Conservation (phyloP, 1,140 invertebrate species). For the Periplaneta americana region DNA sequence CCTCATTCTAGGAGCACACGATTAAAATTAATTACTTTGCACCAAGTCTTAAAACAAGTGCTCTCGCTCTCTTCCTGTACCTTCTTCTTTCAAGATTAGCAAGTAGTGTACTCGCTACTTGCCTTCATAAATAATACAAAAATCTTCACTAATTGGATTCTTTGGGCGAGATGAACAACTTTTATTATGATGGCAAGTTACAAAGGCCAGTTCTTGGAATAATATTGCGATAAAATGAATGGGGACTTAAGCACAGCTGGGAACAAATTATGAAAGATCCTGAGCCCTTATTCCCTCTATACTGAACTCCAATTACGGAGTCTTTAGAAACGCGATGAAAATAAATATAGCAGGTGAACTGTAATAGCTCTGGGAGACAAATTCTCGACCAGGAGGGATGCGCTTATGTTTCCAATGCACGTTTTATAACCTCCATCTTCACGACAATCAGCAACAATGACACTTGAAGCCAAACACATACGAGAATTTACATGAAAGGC, state of each 20-base stretch:
- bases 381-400: too few species aligned
- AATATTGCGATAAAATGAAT: not conserved
- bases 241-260: not conserved
- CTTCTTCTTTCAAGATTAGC: constrained; percentile 4
- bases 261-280: not conserved
- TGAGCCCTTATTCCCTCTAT: not conserved
- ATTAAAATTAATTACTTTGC: constrained; percentile 24
- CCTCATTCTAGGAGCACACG: constrained; percentile 6
- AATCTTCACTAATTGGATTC: constrained; percentile 8
- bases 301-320: too few species aligned
- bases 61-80: not conserved
- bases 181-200: not conserved
- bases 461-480: too few species aligned
- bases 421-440: too few species aligned
- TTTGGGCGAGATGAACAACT: not conserved
- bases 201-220: not conserved
- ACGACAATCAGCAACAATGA: too few species aligned
- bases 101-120: not conserved
- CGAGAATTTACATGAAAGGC: too few species aligned
- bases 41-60: not conserved
- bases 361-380: too few species aligned
- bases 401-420: too few species aligned
- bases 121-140: not conserved
- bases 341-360: too few species aligned
- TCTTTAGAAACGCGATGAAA: too few species aligned